phyloP scores from a whole-genome alignment of 2,797 vertebrate genomes.

The Pempheris klunzingeri region DNA sequence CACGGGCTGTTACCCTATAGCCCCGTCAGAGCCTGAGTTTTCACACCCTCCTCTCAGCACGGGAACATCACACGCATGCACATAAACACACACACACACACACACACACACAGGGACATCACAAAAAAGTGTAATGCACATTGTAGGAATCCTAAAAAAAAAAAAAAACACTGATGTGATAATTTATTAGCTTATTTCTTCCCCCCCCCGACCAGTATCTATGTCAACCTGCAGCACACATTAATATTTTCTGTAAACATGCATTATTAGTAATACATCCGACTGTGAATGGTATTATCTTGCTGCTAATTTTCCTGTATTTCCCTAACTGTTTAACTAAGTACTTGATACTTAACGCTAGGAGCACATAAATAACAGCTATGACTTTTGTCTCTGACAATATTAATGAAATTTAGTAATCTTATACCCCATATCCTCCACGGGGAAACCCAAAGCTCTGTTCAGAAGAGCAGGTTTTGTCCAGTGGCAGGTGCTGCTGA shows the following conservation, averaged over 20 bases:
- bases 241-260: slow-evolving; percentile 45
- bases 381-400: slow-evolving; percentile 81
- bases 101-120: slow-evolving; percentile 21
- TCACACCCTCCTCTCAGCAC: slow-evolving; percentile 71
- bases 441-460: slow-evolving; percentile 76
- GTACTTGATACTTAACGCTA: slow-evolving; percentile 77
- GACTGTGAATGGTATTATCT: slow-evolving; percentile 55
- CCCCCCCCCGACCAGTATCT: slow-evolving; percentile 9
- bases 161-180: slow-evolving; percentile 34
- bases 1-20: slow-evolving; percentile 73
- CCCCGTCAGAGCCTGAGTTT: slow-evolving; percentile 66
- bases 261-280: slow-evolving; percentile 42
- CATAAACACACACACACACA: slow-evolving; percentile 32
- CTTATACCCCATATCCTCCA: slow-evolving; percentile 75
- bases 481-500: slow-evolving; percentile 84
- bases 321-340: slow-evolving; percentile 77
- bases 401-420: slow-evolving; percentile 87
- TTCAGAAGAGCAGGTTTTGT: slow-evolving; percentile 75
- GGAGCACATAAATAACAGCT: slow-evolving; percentile 79
- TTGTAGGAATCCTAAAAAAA: slow-evolving; percentile 45
- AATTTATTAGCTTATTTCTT: slow-evolving; percentile 38
- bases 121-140: slow-evolving; percentile 43
- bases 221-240: not conserved
- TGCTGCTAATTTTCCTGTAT: slow-evolving; percentile 79
- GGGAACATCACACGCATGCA: slow-evolving; percentile 55